Conservation (phyloP, 2,797 vertebrate genomes). For the Ispidina lecontei region DNA sequence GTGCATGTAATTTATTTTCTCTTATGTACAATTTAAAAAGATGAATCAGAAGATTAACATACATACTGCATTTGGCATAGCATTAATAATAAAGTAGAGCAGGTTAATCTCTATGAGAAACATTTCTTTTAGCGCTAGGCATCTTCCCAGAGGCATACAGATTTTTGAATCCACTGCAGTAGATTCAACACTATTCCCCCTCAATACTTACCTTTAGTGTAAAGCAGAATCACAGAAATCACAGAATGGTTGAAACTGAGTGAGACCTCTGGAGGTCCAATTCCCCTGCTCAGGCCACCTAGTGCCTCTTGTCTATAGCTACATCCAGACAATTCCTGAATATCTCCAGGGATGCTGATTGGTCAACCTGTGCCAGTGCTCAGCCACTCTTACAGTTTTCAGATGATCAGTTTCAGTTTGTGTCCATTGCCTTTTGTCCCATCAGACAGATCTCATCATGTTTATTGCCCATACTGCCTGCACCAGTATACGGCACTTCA, state of each 20-base stretch:
- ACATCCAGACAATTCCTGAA: not conserved
- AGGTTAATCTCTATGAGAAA: not conserved
- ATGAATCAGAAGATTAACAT: slow-evolving; percentile 3
- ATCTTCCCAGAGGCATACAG: not conserved
- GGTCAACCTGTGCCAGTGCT: not conserved
- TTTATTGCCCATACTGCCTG: not conserved
- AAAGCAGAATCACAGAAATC: not conserved
- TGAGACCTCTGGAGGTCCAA: not conserved
- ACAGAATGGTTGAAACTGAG: not conserved
- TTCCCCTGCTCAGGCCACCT: not conserved
- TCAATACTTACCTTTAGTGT: not conserved
- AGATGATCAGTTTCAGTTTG: not conserved
- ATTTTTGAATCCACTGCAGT: not conserved
- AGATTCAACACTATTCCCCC: not conserved
- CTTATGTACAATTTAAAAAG: not conserved
- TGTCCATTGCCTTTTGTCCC: not conserved
- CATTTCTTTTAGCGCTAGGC: not conserved
- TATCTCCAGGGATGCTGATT: not conserved
- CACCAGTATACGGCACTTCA: not conserved
- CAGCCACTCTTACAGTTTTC: not conserved
- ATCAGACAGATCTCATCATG: rapidly evolving
- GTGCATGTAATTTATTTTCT: slow-evolving; percentile 19
- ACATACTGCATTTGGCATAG: not conserved
- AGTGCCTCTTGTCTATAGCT: not conserved
- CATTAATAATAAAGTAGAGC: slow-evolving; percentile 10